Conservation (phyloP, 2,888 invertebrate genomes). For the Pachydiplax longipennis region DNA sequence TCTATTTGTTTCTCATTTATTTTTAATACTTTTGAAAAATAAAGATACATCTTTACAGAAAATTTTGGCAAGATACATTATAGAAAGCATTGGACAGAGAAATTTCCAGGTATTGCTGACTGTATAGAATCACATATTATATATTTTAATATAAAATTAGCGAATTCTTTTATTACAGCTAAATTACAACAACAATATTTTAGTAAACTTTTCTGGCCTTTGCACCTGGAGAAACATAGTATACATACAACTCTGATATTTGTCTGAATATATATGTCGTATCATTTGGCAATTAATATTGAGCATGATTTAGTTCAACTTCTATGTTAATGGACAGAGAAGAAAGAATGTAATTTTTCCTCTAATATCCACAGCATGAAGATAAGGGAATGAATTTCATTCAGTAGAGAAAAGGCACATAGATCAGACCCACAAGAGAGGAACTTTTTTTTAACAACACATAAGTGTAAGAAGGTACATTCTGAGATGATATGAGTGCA, state of each 20-base stretch:
- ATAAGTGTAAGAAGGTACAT: not conserved
- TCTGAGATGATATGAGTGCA: not conserved
- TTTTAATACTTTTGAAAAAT: too few relatives aligned
- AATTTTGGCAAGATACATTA: not conserved
- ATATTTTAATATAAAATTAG: too few relatives aligned
- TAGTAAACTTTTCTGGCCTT: too few relatives aligned
- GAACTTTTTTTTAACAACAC: not conserved
- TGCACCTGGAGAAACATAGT: too few relatives aligned
- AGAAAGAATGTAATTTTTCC: not conserved
- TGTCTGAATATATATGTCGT: too few relatives aligned
- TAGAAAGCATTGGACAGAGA: constrained; percentile 2
- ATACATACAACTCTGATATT: too few relatives aligned
- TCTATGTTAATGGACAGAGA: not conserved
- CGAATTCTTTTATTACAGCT: too few relatives aligned
- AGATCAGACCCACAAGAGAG: not conserved
- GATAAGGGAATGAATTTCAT: not conserved
- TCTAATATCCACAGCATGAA: too few relatives aligned
- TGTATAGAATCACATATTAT: too few relatives aligned
- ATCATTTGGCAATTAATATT: too few relatives aligned
- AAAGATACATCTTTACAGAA: not conserved
- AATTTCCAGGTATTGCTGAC: not conserved
- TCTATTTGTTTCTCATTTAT: too few relatives aligned
- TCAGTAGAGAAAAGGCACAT: constrained; percentile 1
- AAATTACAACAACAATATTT: too few relatives aligned
- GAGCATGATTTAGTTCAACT: not conserved